Evolutionary conservation across 1,140 invertebrate species (phyloP).

Genomic region (Penaeus indicus): DNA sequence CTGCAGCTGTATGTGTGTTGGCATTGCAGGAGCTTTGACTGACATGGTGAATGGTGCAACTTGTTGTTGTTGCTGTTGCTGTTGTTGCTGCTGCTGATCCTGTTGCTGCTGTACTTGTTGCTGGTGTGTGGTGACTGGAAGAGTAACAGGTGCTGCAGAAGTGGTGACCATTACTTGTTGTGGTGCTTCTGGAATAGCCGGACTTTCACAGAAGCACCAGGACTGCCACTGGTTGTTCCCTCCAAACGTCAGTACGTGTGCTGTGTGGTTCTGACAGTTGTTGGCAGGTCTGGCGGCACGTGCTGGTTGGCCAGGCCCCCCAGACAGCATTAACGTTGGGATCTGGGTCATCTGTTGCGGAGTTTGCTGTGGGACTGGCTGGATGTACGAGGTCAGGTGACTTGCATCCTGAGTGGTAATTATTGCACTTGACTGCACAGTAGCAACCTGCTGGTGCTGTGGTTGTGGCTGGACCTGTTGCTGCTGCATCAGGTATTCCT

Average conservation of each 20-base stretch:
- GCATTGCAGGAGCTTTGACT: slow-evolving; percentile 41
- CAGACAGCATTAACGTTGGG: slow-evolving; percentile 59
- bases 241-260: slow-evolving; percentile 62
- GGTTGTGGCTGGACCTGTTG: slow-evolving; percentile 18
- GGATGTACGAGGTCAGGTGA: slow-evolving; percentile 13
- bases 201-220: slow-evolving; percentile 65
- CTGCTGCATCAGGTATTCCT: not conserved
- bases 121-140: slow-evolving; percentile 45
- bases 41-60: slow-evolving; percentile 47
- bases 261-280: slow-evolving; percentile 63
- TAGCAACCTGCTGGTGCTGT: slow-evolving; percentile 28
- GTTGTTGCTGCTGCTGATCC: slow-evolving; percentile 37
- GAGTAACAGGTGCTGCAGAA: slow-evolving; percentile 27
- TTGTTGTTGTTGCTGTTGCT: slow-evolving; percentile 36
- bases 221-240: slow-evolving; percentile 65
- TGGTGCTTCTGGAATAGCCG: slow-evolving; percentile 33
- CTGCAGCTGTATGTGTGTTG: slow-evolving; percentile 53
- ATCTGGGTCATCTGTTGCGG: slow-evolving; percentile 48
- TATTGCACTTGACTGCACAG: slow-evolving; percentile 29
- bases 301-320: slow-evolving; percentile 55
- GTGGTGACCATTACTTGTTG: slow-evolving; percentile 57
- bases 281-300: slow-evolving; percentile 59
- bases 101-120: slow-evolving; percentile 46
- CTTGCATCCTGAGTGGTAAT: slow-evolving; percentile 34
- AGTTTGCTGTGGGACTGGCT: slow-evolving; percentile 26